Evolutionary conservation across 2,888 invertebrate genomes (phyloP), one percentile per base, ranked within the genome.

Genomic region (Atethmia centrago): DNA sequence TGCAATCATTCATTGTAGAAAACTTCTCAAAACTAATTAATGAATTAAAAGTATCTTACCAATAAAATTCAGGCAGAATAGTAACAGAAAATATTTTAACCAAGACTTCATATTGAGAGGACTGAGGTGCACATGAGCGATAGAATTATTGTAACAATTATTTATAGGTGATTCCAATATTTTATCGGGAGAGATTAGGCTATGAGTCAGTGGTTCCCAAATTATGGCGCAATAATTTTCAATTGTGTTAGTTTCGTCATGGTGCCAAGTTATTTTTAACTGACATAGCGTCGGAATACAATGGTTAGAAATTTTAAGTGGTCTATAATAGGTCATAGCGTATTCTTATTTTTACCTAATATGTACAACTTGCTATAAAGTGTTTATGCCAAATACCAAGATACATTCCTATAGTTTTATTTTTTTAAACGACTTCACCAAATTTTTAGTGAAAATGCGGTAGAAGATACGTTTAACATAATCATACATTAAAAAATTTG

Each of bases 141-240:
- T 1, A 31, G 9, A 28, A 3, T 21, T 14, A 2, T 25, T 51
- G 10, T 10, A 21, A 2, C 8, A 14, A 31, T 2, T 78, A 70
- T 77, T 40, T 75, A 77, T 75, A 68, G 12, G 3, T 42, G 0
- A 31, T 31, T 3, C 2, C 12, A 25, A 14, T 51, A 28, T 51
- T 74, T 40, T 59, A 59, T 59, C 21, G 5, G 8, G 9, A 36
- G 7, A 42, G 10, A 42, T 42, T 31, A 21, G 21, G 12, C 8
- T 7, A 9, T n/a, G 8, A 58, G 36, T 40, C 69, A 69, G 45
- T 75, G 77, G 78, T 77, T 77, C 14, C 5, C 51, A 75, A 77
- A 31, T 31, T 2, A 9, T 8, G 3, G 0, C 0, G 3, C 0
- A 51, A 10, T 21, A 25, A 16, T 36, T 12, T 25, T 21, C 1